Conservation (phyloP, 2,797 vertebrate species). For the Phataginus tetradactyla region DNA sequence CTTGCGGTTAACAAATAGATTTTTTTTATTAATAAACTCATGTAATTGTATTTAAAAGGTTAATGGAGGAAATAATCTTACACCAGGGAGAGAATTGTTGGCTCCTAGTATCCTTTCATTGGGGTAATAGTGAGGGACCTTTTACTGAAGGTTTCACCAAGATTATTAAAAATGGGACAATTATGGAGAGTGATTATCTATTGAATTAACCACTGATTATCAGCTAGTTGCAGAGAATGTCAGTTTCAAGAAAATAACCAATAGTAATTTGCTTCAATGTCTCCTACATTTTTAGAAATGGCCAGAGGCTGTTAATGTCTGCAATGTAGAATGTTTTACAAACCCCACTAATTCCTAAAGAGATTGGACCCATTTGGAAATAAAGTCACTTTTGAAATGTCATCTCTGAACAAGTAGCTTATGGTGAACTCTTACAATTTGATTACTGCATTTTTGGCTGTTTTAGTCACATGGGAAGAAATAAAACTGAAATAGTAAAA, state of each 20-base stretch:
- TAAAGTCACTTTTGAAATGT: conserved; percentile 29
- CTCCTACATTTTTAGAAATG: conserved; percentile 26
- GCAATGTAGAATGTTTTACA: background rate
- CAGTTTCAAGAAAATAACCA: conserved; percentile 52
- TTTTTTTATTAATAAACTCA: conserved; percentile 80
- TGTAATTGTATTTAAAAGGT: conserved; percentile 82
- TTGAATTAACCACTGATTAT: conserved; percentile 67
- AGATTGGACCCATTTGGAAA: conserved; percentile 23
- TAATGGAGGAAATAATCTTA: conserved; percentile 77
- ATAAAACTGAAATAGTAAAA: conserved; percentile 3
- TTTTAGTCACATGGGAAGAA: background rate
- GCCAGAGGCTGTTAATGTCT: background rate
- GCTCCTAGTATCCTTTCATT: conserved; percentile 41
- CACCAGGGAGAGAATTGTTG: conserved; percentile 65
- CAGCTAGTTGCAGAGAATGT: conserved; percentile 30
- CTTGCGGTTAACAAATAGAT: conserved; percentile 73
- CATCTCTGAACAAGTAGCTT: conserved; percentile 2
- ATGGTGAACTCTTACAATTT: background rate
- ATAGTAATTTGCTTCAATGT: conserved; percentile 11
- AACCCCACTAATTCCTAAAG: conserved; percentile 11
- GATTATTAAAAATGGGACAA: conserved; percentile 75
- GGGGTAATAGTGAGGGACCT: conserved; percentile 75
- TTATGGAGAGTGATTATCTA: conserved; percentile 74
- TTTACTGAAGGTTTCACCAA: conserved; percentile 76
- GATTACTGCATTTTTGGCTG: background rate